Conservation (phyloP, 2,113 vertebrate species). For the Chaetodon trifascialis region DNA sequence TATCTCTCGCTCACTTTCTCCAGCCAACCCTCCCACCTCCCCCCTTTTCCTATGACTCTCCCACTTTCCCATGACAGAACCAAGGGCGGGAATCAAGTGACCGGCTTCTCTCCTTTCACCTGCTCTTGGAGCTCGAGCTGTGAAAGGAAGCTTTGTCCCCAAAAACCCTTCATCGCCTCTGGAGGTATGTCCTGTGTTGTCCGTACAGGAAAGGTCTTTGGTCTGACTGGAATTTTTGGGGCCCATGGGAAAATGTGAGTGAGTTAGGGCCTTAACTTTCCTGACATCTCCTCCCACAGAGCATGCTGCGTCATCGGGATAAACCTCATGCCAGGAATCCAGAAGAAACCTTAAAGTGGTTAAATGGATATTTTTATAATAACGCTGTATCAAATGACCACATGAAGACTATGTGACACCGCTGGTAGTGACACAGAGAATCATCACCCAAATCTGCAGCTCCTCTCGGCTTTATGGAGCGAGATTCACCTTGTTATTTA, state of each 20-base stretch:
- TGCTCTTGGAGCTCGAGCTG: conserved; percentile 85
- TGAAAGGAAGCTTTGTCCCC: conserved; percentile 90
- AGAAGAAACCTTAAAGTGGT: conserved; percentile 5
- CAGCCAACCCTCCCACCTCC: not conserved
- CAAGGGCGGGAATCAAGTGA: conserved; percentile 84
- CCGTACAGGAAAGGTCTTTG: conserved; percentile 88
- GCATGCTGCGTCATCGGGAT: conserved; percentile 21
- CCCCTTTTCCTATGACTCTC: conserved; percentile 54
- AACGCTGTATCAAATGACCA: not conserved
- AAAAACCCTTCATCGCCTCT: conserved; percentile 73
- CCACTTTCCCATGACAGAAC: conserved; percentile 83
- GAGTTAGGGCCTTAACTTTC: conserved; percentile 23
- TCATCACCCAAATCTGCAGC: not conserved
- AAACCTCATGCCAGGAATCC: conserved; percentile 10
- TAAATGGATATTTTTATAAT: not conserved
- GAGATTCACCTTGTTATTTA: no score
- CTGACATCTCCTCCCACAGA: conserved; percentile 46
- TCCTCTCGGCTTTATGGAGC: not conserved
- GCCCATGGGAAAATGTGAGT: conserved; percentile 84
- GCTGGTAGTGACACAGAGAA: not conserved
- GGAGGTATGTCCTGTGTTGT: conserved; percentile 88
- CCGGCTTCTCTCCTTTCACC: conserved; percentile 88
- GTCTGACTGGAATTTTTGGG: conserved; percentile 90
- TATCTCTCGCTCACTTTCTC: conserved; percentile 23
- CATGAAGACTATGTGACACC: no score